Evolutionary conservation across 64 coral and sea anemone species (phyloP).

Genomic region (Pachyseris speciosa): DNA sequence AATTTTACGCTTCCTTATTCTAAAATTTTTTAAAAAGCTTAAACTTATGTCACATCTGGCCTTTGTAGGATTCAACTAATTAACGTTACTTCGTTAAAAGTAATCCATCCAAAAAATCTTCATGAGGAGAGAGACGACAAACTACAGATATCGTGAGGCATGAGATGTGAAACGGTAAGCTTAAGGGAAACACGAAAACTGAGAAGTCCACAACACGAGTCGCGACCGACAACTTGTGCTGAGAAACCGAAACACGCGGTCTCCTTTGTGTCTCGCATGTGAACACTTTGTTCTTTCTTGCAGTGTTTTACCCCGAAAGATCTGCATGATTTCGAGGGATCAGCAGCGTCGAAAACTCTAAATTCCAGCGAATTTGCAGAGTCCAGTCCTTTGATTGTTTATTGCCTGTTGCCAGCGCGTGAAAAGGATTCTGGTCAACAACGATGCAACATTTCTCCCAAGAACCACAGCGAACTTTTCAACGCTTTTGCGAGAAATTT

Average conservation of each 20-base stretch:
- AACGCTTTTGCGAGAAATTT: slow-evolving; percentile 8
- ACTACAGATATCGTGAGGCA: not conserved
- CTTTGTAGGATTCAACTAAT: too few species aligned
- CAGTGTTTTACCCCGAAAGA: not conserved
- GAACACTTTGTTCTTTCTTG: not conserved
- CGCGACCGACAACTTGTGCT: too few species aligned
- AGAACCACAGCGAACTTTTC: slow-evolving; percentile 49
- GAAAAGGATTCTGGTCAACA: slow-evolving; percentile 25
- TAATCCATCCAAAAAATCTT: not conserved
- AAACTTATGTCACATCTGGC: too few species aligned
- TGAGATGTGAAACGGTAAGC: too few species aligned
- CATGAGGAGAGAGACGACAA: not conserved
- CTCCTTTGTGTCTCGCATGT: not conserved
- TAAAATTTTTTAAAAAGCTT: too few species aligned
- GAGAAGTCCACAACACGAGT: too few species aligned
- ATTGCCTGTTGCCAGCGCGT: slow-evolving; percentile 10
- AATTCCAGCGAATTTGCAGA: not conserved
- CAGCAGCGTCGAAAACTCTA: not conserved
- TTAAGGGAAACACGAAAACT: too few species aligned
- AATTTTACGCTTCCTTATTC: too few species aligned
- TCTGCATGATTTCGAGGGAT: not conserved
- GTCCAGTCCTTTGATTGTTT: slow-evolving; percentile 11
- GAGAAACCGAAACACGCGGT: slow-evolving; percentile 10
- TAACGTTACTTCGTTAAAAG: too few species aligned
- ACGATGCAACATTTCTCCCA: not conserved